phyloP scores from a whole-genome alignment of 2,113 vertebrate genomes.

The Pteruthius melanotis region DNA sequence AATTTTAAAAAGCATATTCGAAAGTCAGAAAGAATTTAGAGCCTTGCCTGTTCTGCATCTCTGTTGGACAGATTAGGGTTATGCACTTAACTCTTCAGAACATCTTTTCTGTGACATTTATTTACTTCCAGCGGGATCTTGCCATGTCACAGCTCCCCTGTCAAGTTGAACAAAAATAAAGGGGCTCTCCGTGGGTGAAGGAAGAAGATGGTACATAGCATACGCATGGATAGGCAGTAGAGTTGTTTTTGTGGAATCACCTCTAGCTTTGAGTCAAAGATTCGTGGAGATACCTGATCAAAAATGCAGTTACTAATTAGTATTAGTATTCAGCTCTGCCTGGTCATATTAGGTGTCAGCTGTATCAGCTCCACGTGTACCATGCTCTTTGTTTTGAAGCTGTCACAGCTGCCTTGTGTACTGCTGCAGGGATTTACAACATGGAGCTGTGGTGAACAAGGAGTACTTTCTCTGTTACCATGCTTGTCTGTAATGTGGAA shows the following conservation, averaged over 20 bases:
- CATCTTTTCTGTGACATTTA: background rate
- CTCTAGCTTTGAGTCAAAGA: background rate
- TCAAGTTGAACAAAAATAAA: background rate
- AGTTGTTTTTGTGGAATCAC: background rate
- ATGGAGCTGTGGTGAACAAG: background rate
- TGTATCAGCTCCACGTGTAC: accelerated
- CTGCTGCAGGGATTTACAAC: background rate
- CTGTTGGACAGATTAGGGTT: background rate
- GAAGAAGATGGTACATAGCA: background rate
- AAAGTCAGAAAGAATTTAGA: background rate
- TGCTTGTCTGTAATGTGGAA: background rate
- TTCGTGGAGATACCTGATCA: background rate
- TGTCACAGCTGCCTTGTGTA: background rate
- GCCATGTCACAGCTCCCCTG: background rate
- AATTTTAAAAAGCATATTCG: background rate
- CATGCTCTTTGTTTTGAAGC: background rate
- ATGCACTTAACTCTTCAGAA: background rate
- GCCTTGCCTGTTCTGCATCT: background rate
- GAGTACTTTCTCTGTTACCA: background rate
- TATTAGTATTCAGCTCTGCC: background rate
- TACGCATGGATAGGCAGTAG: background rate
- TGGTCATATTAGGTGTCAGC: background rate
- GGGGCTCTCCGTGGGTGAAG: background rate
- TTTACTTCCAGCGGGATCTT: background rate
- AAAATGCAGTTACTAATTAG: background rate